These are phyloP conservation scores for Neoascia interrupta DNA, from an alignment of 2,888 invertebrate species.

Conservation along the genomic window DNA sequence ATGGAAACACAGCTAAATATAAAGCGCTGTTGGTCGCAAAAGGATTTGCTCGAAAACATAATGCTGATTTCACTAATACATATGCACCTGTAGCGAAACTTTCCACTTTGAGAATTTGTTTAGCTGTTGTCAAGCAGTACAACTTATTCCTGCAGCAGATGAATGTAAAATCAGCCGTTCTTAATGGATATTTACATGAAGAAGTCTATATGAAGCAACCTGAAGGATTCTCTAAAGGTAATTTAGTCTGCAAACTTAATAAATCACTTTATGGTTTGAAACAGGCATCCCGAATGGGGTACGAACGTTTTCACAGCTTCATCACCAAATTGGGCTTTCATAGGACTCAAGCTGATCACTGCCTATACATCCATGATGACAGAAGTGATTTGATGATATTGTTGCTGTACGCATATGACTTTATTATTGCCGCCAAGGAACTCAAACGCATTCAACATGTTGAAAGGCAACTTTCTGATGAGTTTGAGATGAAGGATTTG, in stretches of 20 bases:
- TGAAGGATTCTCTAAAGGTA: not conserved
- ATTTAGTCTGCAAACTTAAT: slow-evolving; percentile 37
- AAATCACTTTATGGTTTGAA: slow-evolving; percentile 58
- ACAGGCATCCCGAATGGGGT: slow-evolving; percentile 41
- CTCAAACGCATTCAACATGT: not conserved
- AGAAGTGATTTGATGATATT: not conserved
- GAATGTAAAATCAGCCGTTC: slow-evolving; percentile 38
- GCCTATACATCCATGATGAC: not conserved
- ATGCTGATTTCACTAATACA: slow-evolving; percentile 40
- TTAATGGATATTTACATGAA: slow-evolving; percentile 25
- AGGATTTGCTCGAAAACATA: slow-evolving; percentile 30
- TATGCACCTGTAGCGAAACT: slow-evolving; percentile 50
- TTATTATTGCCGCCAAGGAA: not conserved
- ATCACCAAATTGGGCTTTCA: not conserved
- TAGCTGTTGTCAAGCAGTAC: slow-evolving; percentile 14
- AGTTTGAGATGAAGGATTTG: slow-evolving; percentile 7
- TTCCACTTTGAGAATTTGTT: slow-evolving; percentile 21
- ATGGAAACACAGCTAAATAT: too few species aligned
- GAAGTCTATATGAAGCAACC: slow-evolving; percentile 22
- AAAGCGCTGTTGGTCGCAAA: slow-evolving; percentile 28
- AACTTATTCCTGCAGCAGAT: slow-evolving; percentile 35
- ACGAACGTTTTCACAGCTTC: slow-evolving; percentile 17
- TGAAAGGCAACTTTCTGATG: not conserved
- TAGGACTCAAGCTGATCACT: slow-evolving; percentile 1
- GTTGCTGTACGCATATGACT: not conserved